Percentiles rank a stretch among this genome's conserved stretches.
Evolutionary conservation across 2,797 vertebrate species (phyloP).

Genomic region (Pseudochromis fuscus): DNA sequence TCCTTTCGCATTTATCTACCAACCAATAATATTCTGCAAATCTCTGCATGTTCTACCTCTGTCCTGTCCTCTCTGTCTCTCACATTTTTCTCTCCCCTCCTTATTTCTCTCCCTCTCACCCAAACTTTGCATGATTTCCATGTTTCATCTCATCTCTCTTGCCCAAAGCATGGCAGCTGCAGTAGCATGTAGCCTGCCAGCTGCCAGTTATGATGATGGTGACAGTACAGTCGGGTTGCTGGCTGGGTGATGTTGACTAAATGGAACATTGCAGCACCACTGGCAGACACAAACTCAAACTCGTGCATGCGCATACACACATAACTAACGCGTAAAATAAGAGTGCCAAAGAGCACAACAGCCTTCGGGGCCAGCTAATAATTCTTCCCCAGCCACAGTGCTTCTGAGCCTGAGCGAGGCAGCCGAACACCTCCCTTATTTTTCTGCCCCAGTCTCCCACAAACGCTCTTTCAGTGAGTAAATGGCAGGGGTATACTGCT

Average conservation of each 20-base stretch:
- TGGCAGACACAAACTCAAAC: constrained; percentile 51
- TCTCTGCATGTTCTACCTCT: constrained; percentile 4
- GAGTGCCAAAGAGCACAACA: constrained; percentile 57
- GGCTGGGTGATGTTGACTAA: constrained; percentile 72
- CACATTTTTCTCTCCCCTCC: neutral
- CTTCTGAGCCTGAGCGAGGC: constrained; percentile 47
- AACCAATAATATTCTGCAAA: constrained; percentile 16
- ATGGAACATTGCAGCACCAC: constrained; percentile 72
- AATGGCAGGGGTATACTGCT: constrained; percentile 50
- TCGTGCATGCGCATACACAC: neutral
- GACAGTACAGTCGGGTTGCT: constrained; percentile 61
- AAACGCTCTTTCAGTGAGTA: constrained; percentile 51
- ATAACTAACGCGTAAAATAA: constrained; percentile 15
- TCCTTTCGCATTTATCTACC: constrained; percentile 20
- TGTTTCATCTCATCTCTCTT: constrained; percentile 25
- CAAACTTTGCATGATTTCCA: constrained; percentile 14
- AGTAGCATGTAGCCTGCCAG: constrained; percentile 64
- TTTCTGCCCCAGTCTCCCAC: constrained; percentile 49
- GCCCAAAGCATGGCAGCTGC: constrained; percentile 59
- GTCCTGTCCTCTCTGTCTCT: neutral
- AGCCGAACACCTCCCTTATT: constrained; percentile 51
- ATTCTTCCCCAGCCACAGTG: constrained; percentile 51
- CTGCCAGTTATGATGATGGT: constrained; percentile 68
- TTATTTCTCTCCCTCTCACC: constrained; percentile 4
- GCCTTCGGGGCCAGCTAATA: constrained; percentile 60